These are phyloP conservation scores for Gastrophysa polygoni DNA, from an alignment of 2,888 invertebrate genomes.

Conservation along the genomic window DNA sequence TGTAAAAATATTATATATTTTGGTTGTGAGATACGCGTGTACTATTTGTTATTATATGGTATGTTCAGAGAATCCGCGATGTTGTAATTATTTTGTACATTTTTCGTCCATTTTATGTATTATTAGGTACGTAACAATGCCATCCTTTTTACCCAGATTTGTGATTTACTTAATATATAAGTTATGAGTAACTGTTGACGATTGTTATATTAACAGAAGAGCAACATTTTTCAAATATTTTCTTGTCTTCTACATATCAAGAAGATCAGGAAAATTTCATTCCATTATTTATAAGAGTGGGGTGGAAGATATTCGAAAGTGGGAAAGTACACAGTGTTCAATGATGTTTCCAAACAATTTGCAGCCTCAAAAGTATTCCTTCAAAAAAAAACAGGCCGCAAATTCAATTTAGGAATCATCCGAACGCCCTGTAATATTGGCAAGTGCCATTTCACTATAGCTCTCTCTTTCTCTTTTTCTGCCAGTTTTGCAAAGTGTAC, in stretches of 20 bases:
- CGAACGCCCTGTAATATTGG: not conserved
- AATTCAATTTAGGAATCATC: not conserved
- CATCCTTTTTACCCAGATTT: slow-evolving; percentile 55
- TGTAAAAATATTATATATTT: slow-evolving; percentile 42
- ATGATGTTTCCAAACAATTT: not conserved
- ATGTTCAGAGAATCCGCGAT: slow-evolving; percentile 25
- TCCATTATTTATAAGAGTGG: not conserved
- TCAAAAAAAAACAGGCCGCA: not conserved
- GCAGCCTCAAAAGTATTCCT: not conserved
- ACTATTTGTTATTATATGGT: slow-evolving; percentile 39
- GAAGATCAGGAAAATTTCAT: not conserved
- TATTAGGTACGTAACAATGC: slow-evolving; percentile 47
- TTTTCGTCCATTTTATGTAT: slow-evolving; percentile 35
- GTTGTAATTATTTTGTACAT: slow-evolving; percentile 38
- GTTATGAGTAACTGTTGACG: slow-evolving; percentile 9
- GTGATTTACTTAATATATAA: slow-evolving; percentile 52
- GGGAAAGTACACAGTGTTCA: not conserved
- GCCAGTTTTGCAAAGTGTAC: slow-evolving; percentile 31
- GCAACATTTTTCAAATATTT: slow-evolving; percentile 3
- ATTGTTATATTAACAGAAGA: slow-evolving; percentile 34
- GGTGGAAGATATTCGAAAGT: not conserved
- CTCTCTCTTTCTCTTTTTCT: slow-evolving; percentile 18
- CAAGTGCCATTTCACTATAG: slow-evolving; percentile 4
- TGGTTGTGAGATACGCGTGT: slow-evolving; percentile 49
- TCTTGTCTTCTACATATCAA: not conserved